Conservation (phyloP, 2,888 invertebrate genomes). For the Unio pictorum region DNA sequence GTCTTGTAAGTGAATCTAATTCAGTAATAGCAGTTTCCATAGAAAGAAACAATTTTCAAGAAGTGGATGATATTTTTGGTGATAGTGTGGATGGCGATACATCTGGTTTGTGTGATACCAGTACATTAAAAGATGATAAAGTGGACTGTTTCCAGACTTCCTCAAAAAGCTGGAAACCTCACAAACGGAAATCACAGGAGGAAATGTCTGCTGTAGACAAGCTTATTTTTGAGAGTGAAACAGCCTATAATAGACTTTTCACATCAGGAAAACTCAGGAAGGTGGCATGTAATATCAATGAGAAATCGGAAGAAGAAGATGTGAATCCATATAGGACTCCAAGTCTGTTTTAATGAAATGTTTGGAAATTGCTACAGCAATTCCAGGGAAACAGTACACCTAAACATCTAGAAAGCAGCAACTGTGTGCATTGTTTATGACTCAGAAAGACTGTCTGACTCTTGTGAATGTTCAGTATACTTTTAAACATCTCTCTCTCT, state of each 20-base stretch:
- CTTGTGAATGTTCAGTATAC: too few relatives aligned
- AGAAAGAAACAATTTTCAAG: constrained; percentile 7
- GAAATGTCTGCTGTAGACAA: constrained; percentile 29
- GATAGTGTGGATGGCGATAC: constrained; percentile 11
- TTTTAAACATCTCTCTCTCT: too few relatives aligned
- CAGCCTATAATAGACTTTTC: constrained; percentile 46
- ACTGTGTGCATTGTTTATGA: too few relatives aligned
- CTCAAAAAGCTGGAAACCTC: constrained; percentile 41
- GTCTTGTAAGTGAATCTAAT: background rate
- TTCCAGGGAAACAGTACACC: too few relatives aligned
- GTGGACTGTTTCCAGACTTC: constrained; percentile 27
- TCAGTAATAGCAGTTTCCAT: background rate
- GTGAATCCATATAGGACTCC: too few relatives aligned
- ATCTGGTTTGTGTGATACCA: constrained; percentile 28
- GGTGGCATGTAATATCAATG: constrained; percentile 5
- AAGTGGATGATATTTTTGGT: background rate
- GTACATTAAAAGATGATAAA: constrained; percentile 48
- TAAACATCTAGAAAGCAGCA: too few relatives aligned
- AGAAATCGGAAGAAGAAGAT: too few relatives aligned
- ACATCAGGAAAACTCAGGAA: constrained; percentile 43
- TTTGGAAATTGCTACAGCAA: too few relatives aligned
- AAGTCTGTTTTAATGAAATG: too few relatives aligned
- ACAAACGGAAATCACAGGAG: constrained; percentile 17
- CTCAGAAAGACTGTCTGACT: too few relatives aligned
- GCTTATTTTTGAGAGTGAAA: constrained; percentile 45